These are phyloP conservation scores for Pseudochirops corinnae DNA, from an alignment of 2,797 vertebrate species.

Conservation along the genomic window DNA sequence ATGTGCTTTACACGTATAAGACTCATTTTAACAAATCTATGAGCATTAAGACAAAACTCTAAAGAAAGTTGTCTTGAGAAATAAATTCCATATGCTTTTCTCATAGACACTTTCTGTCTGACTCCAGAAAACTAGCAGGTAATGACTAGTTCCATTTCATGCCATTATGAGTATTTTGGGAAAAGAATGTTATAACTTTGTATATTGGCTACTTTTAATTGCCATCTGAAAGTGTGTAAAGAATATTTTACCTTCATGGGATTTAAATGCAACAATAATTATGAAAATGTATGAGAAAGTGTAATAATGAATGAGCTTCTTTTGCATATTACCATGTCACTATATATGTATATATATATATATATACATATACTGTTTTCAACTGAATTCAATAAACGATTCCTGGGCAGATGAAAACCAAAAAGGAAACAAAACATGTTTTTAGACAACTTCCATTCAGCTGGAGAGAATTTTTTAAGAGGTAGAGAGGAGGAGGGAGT, in stretches of 20 bases:
- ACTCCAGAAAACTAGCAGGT: background rate
- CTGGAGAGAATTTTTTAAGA: background rate
- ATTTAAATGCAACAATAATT: background rate
- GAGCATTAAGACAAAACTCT: background rate
- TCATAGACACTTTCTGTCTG: background rate
- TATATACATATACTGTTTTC: background rate
- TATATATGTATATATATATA: no score
- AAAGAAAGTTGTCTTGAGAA: constrained; percentile 36
- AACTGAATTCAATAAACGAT: background rate
- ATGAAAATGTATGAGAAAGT: background rate
- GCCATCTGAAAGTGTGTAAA: background rate
- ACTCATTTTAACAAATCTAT: background rate
- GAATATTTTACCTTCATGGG: background rate
- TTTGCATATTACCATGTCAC: background rate
- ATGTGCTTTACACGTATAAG: constrained; percentile 24
- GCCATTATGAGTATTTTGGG: background rate
- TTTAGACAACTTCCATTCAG: background rate
- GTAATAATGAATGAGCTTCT: background rate
- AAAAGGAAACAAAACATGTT: background rate
- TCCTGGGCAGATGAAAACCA: background rate
- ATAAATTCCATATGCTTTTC: background rate
- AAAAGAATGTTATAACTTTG: background rate
- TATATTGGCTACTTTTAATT: background rate
- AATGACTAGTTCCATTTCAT: constrained; percentile 14
- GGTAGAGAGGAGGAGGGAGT: background rate